Percentiles rank a stretch among this genome's conserved stretches.
These are phyloP conservation scores for Vanacampus margaritifer DNA, from an alignment of 2,113 vertebrate genomes.

Conservation along the genomic window DNA sequence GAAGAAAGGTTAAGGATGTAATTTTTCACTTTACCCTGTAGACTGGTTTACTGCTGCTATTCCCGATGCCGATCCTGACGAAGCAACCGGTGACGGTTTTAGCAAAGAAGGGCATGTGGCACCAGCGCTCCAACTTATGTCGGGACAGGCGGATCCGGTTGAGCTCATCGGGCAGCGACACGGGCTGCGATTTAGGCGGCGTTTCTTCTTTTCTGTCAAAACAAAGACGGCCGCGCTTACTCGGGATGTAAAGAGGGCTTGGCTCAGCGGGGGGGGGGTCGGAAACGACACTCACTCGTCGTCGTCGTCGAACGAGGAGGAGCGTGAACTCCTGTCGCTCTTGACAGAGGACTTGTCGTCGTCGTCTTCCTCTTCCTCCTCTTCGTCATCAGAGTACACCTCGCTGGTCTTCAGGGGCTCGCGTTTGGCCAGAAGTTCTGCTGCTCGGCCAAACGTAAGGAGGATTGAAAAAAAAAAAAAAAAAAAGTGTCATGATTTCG, in stretches of 20 bases:
- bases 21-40: slow-evolving; percentile 78
- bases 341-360: slow-evolving; percentile 98
- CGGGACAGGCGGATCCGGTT: slow-evolving; percentile 92
- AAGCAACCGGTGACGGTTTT: slow-evolving; percentile 97
- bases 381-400: slow-evolving; percentile 96
- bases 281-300: slow-evolving; percentile 83
- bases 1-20: background rate
- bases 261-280: background rate
- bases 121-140: slow-evolving; percentile 97
- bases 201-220: slow-evolving; percentile 86
- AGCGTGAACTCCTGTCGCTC: slow-evolving; percentile 89
- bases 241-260: background rate
- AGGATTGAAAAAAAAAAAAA: too few species aligned
- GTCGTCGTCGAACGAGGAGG: slow-evolving; percentile 89
- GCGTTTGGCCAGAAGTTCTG: slow-evolving; percentile 92
- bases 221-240: background rate
- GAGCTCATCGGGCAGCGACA: slow-evolving; percentile 92
- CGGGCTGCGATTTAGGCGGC: slow-evolving; percentile 93
- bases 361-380: slow-evolving; percentile 90
- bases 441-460: slow-evolving; percentile 57
- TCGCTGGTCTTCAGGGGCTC: slow-evolving; percentile 96
- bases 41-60: slow-evolving; percentile 97
- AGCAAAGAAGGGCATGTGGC: slow-evolving; percentile 98
- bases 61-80: slow-evolving; percentile 95
- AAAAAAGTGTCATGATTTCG: too few species aligned